Percentiles rank a stretch among this genome's conserved stretches.
These are phyloP conservation scores for Phoeniculus purpureus DNA, from an alignment of 2,797 vertebrate species.

Conservation along the genomic window DNA sequence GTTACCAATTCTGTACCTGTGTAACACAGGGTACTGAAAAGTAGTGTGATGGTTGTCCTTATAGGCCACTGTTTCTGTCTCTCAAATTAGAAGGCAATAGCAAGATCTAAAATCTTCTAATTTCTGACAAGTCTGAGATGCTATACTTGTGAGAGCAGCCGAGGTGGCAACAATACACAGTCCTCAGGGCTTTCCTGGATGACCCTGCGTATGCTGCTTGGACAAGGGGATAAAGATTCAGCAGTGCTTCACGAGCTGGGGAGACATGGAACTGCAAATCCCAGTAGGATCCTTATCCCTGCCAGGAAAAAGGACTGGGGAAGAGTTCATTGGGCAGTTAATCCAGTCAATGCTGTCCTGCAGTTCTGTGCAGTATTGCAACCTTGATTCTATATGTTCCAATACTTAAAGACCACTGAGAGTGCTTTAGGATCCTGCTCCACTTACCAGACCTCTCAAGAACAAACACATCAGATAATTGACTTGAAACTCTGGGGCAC, in stretches of 20 bases:
- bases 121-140: background rate
- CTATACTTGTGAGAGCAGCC: background rate
- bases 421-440: background rate
- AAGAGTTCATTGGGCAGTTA: background rate
- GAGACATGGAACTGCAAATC: background rate
- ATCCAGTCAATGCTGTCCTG: background rate
- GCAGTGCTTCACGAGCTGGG: background rate
- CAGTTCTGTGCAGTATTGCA: background rate
- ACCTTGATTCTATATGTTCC: too few relatives aligned
- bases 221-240: background rate
- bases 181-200: background rate
- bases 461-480: background rate
- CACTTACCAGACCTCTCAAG: background rate
- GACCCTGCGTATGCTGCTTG: background rate
- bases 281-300: background rate
- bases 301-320: background rate
- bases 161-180: background rate
- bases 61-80: background rate
- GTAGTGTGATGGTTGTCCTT: background rate
- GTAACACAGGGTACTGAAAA: background rate
- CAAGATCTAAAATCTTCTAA: background rate
- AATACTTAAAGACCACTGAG: background rate
- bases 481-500: background rate
- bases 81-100: slow-evolving; percentile 21
- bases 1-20: background rate